These are phyloP conservation scores for Enteromius trimaculatus DNA, from an alignment of 2,797 vertebrate species.

Conservation along the genomic window DNA sequence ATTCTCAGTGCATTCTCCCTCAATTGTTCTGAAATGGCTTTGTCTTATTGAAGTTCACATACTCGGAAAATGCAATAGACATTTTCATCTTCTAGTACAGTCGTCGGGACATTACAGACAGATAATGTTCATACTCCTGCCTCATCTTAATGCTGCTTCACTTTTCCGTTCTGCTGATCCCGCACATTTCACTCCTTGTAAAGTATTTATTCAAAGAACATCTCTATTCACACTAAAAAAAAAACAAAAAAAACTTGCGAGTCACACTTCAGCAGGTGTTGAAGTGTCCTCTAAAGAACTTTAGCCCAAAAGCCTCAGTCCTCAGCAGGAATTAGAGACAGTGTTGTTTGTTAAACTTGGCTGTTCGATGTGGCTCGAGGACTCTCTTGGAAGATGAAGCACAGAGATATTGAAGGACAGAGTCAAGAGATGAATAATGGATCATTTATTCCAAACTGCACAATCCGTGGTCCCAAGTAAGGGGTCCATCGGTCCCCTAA, in stretches of 20 bases:
- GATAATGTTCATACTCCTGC: neutral
- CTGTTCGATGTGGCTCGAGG: neutral
- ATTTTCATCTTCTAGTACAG: neutral
- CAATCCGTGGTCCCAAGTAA: slow-evolving; percentile 2
- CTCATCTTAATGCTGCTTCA: neutral
- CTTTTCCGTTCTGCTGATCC: neutral
- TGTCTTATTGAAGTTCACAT: slow-evolving; percentile 5
- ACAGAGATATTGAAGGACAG: neutral
- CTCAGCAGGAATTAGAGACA: neutral
- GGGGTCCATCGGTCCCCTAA: neutral
- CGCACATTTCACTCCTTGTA: neutral
- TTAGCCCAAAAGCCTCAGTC: slow-evolving; percentile 9
- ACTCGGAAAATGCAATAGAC: neutral
- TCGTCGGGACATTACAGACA: neutral
- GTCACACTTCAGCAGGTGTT: slow-evolving; percentile 1
- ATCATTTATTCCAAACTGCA: neutral
- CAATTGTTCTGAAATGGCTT: neutral
- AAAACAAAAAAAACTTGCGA: neutral
- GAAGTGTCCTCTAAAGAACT: slow-evolving; percentile 23
- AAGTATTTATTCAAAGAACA: slow-evolving; percentile 20
- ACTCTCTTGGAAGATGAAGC: neutral
- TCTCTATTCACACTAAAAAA: neutral
- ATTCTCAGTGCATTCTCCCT: neutral
- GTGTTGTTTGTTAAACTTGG: slow-evolving; percentile 20
- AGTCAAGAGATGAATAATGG: neutral